Evolutionary conservation across 2,797 vertebrate genomes (phyloP), one percentile per base, ranked within the genome.

Genomic region (Tokudaia tokunoshimensis): DNA sequence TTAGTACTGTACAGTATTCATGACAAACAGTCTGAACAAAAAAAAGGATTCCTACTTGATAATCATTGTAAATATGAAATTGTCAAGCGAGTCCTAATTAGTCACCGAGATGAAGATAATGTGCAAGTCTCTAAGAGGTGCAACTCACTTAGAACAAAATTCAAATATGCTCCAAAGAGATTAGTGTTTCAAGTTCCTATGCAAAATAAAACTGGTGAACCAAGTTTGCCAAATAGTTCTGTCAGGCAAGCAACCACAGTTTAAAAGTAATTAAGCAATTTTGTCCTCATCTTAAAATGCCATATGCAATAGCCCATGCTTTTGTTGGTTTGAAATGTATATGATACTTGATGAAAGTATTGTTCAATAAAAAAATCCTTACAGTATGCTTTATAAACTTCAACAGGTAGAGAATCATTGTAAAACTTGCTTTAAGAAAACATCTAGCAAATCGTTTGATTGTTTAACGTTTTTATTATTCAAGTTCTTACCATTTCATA

Each of bases 381-480:
- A 84, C 84, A 15, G 87, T 22, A 7, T 91, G 76, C 72, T 96
- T 96, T 83, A 95, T 70, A 96, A 88, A 86, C 72, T 97, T 97
- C 92, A 92, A 92, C 89, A 97, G 50, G 94, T 95, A 97, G 74
- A 82, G 5, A 96, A 92, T 86, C 55, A 78, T 52, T 76, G 96
- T 90, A 20, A 98, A 97, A 97, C 72, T 57, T 93, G 70, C 52
- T 47, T 97, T 98, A 97, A 93, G 96, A 97, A 97, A 97, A 37
- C 76, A 89, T 89, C 55, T 34, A 86, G 50, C 86, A 94, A 96
- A 98, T 15, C 92, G 88, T 94, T 97, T 98, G 92, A 94, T 98
- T 97, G 97, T 98, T 93, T 92, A 92, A 97, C 89, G 96, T 96
- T 97, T 92, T 96, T 93, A 98, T 97, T 97, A 83, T 98, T 98